phyloP scores from a whole-genome alignment of 2,888 invertebrate genomes.

The Polyploca ridens region DNA sequence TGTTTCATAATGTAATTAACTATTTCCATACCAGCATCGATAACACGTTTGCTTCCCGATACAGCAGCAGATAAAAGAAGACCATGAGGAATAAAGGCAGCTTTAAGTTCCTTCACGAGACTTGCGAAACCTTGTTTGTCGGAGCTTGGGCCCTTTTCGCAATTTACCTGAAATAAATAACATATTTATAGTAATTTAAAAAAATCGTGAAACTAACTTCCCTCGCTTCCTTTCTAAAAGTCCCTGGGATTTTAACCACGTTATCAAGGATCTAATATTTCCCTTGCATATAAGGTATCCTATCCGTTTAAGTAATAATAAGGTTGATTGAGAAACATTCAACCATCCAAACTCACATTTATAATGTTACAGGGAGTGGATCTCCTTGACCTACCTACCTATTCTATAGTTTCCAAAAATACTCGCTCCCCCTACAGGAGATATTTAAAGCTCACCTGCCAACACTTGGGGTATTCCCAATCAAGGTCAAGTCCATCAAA shows the following conservation, averaged over 20 bases:
- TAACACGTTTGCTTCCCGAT: conserved; percentile 92
- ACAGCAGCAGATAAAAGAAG: conserved; percentile 92
- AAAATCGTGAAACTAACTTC: no score
- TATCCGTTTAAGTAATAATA: no score
- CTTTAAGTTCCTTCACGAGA: conserved; percentile 89
- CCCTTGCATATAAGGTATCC: no score
- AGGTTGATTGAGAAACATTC: no score
- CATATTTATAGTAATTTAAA: background rate
- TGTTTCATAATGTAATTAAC: background rate
- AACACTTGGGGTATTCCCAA: conserved; percentile 97
- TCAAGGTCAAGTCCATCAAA: conserved; percentile 97
- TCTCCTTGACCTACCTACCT: background rate
- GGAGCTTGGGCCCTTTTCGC: conserved; percentile 91
- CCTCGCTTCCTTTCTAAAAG: no score
- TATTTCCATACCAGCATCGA: conserved; percentile 87
- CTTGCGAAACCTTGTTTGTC: conserved; percentile 92
- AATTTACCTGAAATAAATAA: conserved; percentile 85
- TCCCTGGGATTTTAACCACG: no score
- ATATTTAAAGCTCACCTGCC: conserved; percentile 87
- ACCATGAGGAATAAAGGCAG: conserved; percentile 88
- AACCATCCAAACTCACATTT: no score
- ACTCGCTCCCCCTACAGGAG: background rate
- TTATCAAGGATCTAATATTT: no score
- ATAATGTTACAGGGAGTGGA: no score
- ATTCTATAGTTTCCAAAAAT: background rate